Percentiles rank a stretch among this genome's conserved stretches.
phyloP scores from a whole-genome alignment of 2,113 vertebrate species.

The pig (Sus scrofa) region DNA sequence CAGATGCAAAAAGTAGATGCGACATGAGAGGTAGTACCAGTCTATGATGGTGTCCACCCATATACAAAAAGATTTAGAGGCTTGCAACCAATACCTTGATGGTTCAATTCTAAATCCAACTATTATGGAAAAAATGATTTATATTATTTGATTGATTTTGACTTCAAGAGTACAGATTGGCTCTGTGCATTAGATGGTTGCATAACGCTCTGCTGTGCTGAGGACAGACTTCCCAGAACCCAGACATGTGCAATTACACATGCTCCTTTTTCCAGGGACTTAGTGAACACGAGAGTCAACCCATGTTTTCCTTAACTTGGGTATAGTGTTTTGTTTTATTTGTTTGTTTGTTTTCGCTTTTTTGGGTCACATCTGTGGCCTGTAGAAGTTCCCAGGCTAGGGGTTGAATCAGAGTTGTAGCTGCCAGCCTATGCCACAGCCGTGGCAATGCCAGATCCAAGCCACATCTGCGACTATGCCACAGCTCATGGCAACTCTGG shows the following conservation, averaged over 20 bases:
- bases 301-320: background rate
- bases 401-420: too few species aligned
- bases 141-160: background rate
- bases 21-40: background rate
- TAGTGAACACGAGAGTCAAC: background rate
- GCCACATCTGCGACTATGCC: too few species aligned
- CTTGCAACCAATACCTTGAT: background rate
- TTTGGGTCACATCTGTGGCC: too few species aligned
- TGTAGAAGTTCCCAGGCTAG: too few species aligned
- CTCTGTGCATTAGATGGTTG: background rate
- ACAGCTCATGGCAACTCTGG: too few species aligned
- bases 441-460: too few species aligned
- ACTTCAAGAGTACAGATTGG: background rate
- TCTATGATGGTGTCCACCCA: background rate
- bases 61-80: background rate
- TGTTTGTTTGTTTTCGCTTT: too few species aligned
- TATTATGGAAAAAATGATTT: conserved; percentile 15
- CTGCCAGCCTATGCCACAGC: too few species aligned
- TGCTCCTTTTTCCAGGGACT: background rate
- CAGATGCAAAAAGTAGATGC: background rate
- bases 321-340: background rate
- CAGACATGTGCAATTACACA: background rate
- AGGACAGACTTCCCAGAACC: conserved; percentile 16
- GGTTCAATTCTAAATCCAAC: background rate
- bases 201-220: background rate